A percentile compares a stretch with the other conserved stretches of the same genome.
Evolutionary conservation across 2,113 vertebrate species (phyloP).

Genomic region (Python bivittatus): DNA sequence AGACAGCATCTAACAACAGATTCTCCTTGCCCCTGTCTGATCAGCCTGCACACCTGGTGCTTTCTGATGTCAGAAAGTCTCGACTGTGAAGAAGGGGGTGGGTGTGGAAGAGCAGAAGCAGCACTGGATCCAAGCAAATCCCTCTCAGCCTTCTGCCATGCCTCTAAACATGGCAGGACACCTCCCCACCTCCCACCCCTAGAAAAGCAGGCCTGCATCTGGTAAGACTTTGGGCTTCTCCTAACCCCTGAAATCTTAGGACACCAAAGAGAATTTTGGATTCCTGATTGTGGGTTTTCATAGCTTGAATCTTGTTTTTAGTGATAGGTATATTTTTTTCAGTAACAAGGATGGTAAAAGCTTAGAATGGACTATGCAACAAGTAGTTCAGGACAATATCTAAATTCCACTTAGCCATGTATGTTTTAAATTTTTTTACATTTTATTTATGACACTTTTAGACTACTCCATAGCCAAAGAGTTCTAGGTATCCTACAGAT

Average conservation of each 20-base stretch:
- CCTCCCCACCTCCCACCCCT: neutral
- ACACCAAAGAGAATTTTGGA: neutral
- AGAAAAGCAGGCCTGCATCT: neutral
- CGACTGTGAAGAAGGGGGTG: neutral
- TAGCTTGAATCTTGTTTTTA: neutral
- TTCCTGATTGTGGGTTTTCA: neutral
- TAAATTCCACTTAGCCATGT: slow-evolving; percentile 28
- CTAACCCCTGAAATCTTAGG: neutral
- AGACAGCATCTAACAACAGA: neutral
- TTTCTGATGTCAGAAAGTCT: neutral
- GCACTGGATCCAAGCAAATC: neutral
- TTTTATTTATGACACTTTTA: neutral
- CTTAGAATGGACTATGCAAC: neutral
- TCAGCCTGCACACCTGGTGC: neutral
- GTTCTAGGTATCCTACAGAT: neutral
- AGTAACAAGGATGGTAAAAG: neutral
- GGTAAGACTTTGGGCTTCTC: neutral
- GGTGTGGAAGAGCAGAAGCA: neutral
- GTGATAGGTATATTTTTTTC: neutral
- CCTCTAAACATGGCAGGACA: neutral
- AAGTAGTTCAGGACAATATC: slow-evolving; percentile 9
- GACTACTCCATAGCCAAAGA: neutral
- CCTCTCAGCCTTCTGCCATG: neutral
- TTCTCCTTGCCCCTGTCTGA: neutral
- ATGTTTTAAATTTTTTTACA: neutral